Evolutionary conservation across 2,888 invertebrate species (phyloP), one percentile per base, ranked within the genome.

Genomic region (Zygogramma bicolorata): DNA sequence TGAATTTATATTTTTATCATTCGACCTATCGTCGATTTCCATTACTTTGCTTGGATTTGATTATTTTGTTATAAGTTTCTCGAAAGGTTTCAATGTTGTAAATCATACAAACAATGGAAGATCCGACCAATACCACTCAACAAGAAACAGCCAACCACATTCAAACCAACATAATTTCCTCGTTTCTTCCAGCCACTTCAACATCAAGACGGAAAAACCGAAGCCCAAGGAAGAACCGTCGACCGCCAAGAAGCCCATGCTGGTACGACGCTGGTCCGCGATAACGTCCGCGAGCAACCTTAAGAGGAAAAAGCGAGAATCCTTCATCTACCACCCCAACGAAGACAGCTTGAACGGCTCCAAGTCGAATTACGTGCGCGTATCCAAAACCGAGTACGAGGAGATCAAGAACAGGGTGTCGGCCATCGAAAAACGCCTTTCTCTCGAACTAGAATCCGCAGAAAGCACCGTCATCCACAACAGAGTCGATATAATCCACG

Each of bases 331-430:
- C 81, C 18, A 74, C 67, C 31, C 75, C 8, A 69, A 70, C 15
- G 82, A 88, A 73, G 88, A 87, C 58, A 70, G 49, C 27, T 66
- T 75, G 29, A 60, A 61, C 57, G 69, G 72, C n/a, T 58, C 74
- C 8, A 75, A 85, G 66, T 75, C 81, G 0, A 93, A 93, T 81
- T 93, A 92, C 81, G 92, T 94, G 3, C 89, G 91, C 78, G 92
- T 94, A 80, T 90, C 93, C 2, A 93, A 93, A 86, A 91, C 89
- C 70, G 94, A 94, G 85, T 94, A 94, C 80, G 93, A 94, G 84
- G 93, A 92, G 78, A 94, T 95, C 59, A 93, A 94, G 84, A 92
- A 90, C 82, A 88, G 94, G 82, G 93, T 94, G 8, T 91, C 91
- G 0, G 92, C 92, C 4, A 93, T 94, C 88, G 81, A 81, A 29